Percentiles rank a stretch among this genome's conserved stretches.
Conservation (phyloP, 2,888 invertebrate species). For the Watsonalla binaria region DNA sequence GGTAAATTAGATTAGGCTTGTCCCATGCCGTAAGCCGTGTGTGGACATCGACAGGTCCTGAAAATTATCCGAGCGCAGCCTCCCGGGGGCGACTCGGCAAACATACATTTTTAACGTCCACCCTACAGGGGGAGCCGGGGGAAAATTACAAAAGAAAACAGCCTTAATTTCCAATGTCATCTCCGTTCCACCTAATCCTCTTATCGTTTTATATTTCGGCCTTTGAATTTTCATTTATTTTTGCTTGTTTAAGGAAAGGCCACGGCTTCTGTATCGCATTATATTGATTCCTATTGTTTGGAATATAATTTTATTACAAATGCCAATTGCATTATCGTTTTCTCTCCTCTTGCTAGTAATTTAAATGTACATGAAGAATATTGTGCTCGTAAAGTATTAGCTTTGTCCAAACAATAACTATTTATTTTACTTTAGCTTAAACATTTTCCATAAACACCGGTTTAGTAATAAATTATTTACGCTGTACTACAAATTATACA, state of each 20-base stretch:
- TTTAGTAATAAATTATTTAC: too few species aligned
- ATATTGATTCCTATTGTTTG: slow-evolving; percentile 47
- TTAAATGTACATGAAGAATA: background rate
- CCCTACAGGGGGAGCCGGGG: slow-evolving; percentile 64
- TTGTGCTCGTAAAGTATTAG: background rate
- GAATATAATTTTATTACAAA: slow-evolving; percentile 4
- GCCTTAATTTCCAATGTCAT: slow-evolving; percentile 79
- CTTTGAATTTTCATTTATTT: slow-evolving; percentile 78
- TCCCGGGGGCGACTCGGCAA: slow-evolving; percentile 40
- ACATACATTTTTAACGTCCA: slow-evolving; percentile 75
- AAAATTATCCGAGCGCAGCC: slow-evolving; percentile 55
- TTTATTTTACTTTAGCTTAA: too few species aligned
- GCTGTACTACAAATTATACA: too few species aligned
- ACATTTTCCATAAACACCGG: too few species aligned
- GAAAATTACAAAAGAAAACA: slow-evolving; percentile 78
- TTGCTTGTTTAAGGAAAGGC: slow-evolving; percentile 74
- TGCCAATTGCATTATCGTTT: slow-evolving; percentile 3
- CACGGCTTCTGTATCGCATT: slow-evolving; percentile 35
- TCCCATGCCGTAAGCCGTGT: slow-evolving; percentile 44
- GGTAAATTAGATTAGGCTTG: slow-evolving; percentile 26
- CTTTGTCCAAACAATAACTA: background rate
- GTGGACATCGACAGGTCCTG: slow-evolving; percentile 50
- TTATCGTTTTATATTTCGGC: slow-evolving; percentile 77
- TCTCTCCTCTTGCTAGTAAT: background rate
- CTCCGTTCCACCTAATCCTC: slow-evolving; percentile 78